These are phyloP conservation scores for Delia radicum DNA, from an alignment of 1,140 invertebrate genomes.

Conservation along the genomic window DNA sequence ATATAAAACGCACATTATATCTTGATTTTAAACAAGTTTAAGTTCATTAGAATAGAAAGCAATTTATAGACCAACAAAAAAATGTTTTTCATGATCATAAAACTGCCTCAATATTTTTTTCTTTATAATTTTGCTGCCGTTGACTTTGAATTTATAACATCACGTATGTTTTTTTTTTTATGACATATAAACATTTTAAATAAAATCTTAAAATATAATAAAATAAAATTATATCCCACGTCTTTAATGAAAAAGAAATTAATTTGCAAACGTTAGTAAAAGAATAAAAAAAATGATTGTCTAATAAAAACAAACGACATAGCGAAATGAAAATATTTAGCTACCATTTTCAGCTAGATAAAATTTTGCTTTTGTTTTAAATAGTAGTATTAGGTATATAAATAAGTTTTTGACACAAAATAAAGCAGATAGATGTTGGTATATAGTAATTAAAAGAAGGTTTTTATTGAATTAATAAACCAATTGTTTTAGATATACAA, in stretches of 20 bases:
- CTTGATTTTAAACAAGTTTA: neutral
- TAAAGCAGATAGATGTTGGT: too few species aligned
- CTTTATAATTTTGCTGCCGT: neutral
- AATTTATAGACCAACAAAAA: neutral
- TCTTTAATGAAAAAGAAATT: neutral
- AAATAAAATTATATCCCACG: too few species aligned
- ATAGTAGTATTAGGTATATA: too few species aligned
- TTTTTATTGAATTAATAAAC: too few species aligned
- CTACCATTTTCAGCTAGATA: neutral
- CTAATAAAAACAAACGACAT: neutral
- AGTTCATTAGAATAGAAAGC: neutral
- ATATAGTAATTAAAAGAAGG: too few species aligned
- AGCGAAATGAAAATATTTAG: neutral
- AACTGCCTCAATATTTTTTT: neutral
- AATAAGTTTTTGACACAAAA: too few species aligned
- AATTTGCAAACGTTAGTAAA: neutral
- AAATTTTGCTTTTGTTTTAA: too few species aligned
- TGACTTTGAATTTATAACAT: constrained; percentile 3
- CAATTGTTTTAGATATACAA: too few species aligned
- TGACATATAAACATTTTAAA: neutral
- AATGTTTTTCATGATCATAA: neutral
- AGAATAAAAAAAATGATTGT: neutral
- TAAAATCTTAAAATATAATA: neutral
- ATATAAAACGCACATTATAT: neutral
- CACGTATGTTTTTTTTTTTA: neutral